Base-by-base conservation (phyloP, 1,140 invertebrate species). In the Trachymyrmex cornetzi region DNA sequence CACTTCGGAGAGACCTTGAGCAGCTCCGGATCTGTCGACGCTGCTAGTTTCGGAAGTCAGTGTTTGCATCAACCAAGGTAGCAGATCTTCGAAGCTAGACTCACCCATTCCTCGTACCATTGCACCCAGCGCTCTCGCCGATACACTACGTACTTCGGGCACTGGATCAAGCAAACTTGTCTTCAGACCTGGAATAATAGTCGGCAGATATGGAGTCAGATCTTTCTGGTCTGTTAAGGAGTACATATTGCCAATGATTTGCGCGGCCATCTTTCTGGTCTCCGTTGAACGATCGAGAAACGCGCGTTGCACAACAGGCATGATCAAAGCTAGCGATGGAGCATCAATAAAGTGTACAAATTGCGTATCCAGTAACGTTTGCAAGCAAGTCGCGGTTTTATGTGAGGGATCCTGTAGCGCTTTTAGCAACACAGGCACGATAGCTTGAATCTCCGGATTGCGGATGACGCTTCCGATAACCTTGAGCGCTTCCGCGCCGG, bases 281-380 rank as follows among this genome's bases (percentile, higher is more conserved):
- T 99, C 99, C 0, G 99, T 99, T 9, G 98, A 99, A 74, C 99
- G 96, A 95, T 99, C 99, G 95, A 99, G 97, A 94, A 99, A 99
- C 9, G 99, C 99, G 89, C 99, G 95, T 94, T 99, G 98, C 24
- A 99, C 98, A 0, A 99, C 99, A 1, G 99, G 99, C 99, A 99
- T 99, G 88, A 99, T 99, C 19, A 99, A 96, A 84, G 99, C 99
- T 5, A 99, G 96, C 0, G 99, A 99, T 1, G 99, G 99, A 6
- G 99, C 98, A 95, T 99, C 99, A 90, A 99, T 99, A 94, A 99
- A 99, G 95, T 99, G 99, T 61, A 99, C 99, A 95, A 99, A 99
- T 94, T 99, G 98, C 0, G 99, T 99, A 93, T 99, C 98, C 19
- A 99, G 95, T 34, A 99, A 96, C 2, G 98, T 99, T 93, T 99